Conservation (phyloP, 2,113 vertebrate species). For the Neofelis nebulosa region DNA sequence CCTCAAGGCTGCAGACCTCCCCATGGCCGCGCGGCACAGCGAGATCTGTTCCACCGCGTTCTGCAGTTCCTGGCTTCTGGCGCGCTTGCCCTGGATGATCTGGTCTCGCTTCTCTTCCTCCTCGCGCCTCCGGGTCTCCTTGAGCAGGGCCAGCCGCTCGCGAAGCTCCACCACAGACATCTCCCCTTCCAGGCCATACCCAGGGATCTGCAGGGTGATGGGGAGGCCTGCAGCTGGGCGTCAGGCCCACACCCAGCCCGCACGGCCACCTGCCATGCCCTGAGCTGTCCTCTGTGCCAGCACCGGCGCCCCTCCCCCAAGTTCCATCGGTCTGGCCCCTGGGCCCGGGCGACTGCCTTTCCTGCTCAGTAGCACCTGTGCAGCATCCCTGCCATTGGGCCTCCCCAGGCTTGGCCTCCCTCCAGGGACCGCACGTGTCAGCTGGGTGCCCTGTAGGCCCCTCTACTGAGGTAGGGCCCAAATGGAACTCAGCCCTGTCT, state of each 20-base stretch:
- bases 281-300: not conserved
- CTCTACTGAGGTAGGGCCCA: not conserved
- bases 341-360: not conserved
- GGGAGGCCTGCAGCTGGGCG: not conserved
- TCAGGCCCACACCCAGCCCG: not conserved
- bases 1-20: constrained; percentile 87
- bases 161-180: constrained; percentile 94
- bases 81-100: constrained; percentile 89
- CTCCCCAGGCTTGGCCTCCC: not conserved
- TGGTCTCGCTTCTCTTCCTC: constrained; percentile 88
- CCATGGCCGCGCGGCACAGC: constrained; percentile 85
- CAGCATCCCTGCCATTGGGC: fast-evolving
- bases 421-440: not conserved
- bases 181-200: constrained; percentile 91
- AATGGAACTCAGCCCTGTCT: not conserved
- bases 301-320: fast-evolving
- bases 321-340: not conserved
- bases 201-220: constrained; percentile 85
- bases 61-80: constrained; percentile 87
- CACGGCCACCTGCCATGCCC: fast-evolving
- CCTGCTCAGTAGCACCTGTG: not conserved
- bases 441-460: not conserved
- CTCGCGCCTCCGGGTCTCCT: constrained; percentile 83
- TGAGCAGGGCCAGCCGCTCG: constrained; percentile 89
- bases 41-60: constrained; percentile 88